These are phyloP conservation scores for Zoanthus sociatus DNA, from an alignment of 92 coral and sea anemone genomes.

Conservation along the genomic window DNA sequence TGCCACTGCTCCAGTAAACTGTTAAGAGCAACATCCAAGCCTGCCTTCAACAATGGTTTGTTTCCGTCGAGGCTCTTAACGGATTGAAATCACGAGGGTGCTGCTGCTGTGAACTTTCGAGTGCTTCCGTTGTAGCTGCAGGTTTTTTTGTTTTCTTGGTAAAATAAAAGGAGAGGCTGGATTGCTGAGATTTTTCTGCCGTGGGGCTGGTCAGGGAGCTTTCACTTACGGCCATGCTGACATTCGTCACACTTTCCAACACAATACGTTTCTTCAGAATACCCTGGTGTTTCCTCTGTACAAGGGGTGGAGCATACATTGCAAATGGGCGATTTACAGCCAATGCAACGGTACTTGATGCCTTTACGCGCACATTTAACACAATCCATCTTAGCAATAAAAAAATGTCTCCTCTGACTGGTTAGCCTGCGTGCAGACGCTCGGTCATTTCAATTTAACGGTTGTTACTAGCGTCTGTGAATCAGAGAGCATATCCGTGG, in stretches of 20 bases:
- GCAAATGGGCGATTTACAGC: constrained; percentile 36
- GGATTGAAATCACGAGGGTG: not conserved
- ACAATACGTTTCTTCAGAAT: constrained; percentile 16
- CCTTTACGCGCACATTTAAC: constrained; percentile 42
- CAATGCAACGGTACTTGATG: constrained; percentile 54
- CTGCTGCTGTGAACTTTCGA: constrained; percentile 1
- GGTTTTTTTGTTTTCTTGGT: constrained; percentile 1
- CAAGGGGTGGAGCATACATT: constrained; percentile 40
- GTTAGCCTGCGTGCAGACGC: constrained; percentile 48
- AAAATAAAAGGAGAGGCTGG: constrained; percentile 4
- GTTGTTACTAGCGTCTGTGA: constrained; percentile 46
- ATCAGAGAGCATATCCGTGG: constrained; percentile 37
- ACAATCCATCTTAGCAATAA: constrained; percentile 41
- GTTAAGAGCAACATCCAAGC: not conserved
- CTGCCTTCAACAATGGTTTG: constrained; percentile 57
- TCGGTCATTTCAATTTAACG: constrained; percentile 36
- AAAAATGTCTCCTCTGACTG: constrained; percentile 41
- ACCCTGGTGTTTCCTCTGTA: constrained; percentile 15
- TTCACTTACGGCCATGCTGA: constrained; percentile 19
- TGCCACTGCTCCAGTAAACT: constrained; percentile 65
- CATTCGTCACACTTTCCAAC: constrained; percentile 25
- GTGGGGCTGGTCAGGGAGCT: constrained; percentile 26
- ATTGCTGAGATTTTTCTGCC: not conserved
- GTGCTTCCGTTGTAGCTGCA: constrained; percentile 1
- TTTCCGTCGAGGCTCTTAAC: constrained; percentile 1